Conservation (phyloP, 2,888 invertebrate species). For the Plagodis pulveraria region DNA sequence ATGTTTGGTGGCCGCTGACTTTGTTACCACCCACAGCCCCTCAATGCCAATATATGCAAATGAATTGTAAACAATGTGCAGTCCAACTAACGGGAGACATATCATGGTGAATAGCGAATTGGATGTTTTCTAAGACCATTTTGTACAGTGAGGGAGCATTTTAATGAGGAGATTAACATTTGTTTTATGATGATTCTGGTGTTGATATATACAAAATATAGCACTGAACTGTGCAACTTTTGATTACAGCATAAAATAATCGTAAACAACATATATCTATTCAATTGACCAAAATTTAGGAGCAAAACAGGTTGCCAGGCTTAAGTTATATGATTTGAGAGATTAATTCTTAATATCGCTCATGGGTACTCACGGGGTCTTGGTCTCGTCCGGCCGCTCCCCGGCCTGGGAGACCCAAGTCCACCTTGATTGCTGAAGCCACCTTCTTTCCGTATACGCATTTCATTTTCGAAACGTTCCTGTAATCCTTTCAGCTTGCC, state of each 20-base stretch:
- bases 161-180: no score
- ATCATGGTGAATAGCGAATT: no score
- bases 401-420: slow-evolving; percentile 77
- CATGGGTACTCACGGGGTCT: slow-evolving; percentile 85
- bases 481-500: slow-evolving; percentile 93
- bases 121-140: no score
- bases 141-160: no score
- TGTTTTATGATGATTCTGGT: no score
- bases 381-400: slow-evolving; percentile 84
- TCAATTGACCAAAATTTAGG: no score
- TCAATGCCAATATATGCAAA: slow-evolving; percentile 60
- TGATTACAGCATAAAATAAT: no score
- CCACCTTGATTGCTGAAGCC: slow-evolving; percentile 84
- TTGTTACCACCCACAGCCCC: slow-evolving; percentile 41
- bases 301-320: no score
- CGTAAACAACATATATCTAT: no score
- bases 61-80: slow-evolving; percentile 51
- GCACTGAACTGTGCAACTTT: no score
- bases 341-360: neutral
- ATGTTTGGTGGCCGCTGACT: slow-evolving; percentile 32
- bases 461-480: slow-evolving; percentile 88
- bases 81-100: no score
- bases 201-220: no score
- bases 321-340: neutral
- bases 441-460: slow-evolving; percentile 87